These are phyloP conservation scores for Colletes gigas DNA, from an alignment of 1,140 invertebrate species.

Conservation along the genomic window DNA sequence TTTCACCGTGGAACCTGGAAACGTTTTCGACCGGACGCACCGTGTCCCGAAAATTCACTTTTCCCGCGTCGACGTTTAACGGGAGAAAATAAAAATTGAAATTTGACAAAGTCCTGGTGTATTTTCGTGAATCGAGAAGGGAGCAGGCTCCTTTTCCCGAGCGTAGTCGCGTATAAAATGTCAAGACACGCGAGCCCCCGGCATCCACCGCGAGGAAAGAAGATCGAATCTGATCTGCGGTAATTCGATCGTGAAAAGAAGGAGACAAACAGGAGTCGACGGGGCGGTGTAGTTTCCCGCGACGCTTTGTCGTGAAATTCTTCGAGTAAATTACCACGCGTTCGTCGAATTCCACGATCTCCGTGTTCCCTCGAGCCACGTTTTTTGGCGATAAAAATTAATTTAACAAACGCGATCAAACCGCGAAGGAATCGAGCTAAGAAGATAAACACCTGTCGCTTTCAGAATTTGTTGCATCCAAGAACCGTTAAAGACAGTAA, in stretches of 20 bases:
- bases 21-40: conserved; percentile 4
- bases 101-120: too few relatives aligned
- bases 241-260: conserved; percentile 40
- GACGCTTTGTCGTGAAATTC: conserved; percentile 34
- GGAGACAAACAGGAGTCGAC: conserved; percentile 7
- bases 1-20: conserved; percentile 35
- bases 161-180: conserved; percentile 20
- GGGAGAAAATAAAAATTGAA: too few relatives aligned
- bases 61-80: too few relatives aligned
- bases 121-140: background rate
- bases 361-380: background rate
- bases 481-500: too few relatives aligned
- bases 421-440: too few relatives aligned
- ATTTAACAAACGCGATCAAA: too few relatives aligned
- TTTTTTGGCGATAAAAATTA: too few relatives aligned
- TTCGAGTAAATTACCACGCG: background rate
- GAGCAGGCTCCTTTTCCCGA: background rate
- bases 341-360: background rate
- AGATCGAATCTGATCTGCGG: conserved; percentile 37
- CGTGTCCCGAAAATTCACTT: too few relatives aligned
- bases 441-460: too few relatives aligned
- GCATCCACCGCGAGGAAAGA: conserved; percentile 9
- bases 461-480: too few relatives aligned
- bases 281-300: background rate
- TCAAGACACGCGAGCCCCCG: conserved; percentile 41